Conservation (phyloP, 1,140 invertebrate species). For the Lordiphosa collinella region DNA sequence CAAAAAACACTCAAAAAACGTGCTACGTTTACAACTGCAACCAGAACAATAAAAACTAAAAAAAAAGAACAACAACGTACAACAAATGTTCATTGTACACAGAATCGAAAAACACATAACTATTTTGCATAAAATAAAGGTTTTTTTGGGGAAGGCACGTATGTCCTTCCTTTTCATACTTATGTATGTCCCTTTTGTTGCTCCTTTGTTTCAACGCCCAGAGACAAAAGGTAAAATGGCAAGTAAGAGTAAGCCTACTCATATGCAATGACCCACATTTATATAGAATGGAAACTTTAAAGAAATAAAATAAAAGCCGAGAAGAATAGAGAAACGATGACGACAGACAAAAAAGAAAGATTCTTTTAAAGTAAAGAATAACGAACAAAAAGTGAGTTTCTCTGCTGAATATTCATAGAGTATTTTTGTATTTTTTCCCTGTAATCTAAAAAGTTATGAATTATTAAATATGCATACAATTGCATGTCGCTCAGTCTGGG, state of each 20-base stretch:
- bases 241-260: neutral
- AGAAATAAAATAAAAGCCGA: constrained; percentile 41
- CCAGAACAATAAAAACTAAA: constrained; percentile 17
- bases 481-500: constrained; percentile 36
- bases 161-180: constrained; percentile 12
- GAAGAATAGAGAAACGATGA: constrained; percentile 23
- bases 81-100: constrained; percentile 43
- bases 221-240: constrained; percentile 39
- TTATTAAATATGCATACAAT: constrained; percentile 74
- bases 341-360: constrained; percentile 24
- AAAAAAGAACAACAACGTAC: constrained; percentile 20
- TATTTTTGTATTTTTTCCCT: constrained; percentile 25
- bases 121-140: constrained; percentile 75
- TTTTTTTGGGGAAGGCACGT: constrained; percentile 20
- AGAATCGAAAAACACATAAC: constrained; percentile 54
- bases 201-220: constrained; percentile 52
- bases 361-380: constrained; percentile 11
- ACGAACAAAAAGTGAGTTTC: neutral
- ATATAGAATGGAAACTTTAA: constrained; percentile 51
- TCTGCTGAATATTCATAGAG: constrained; percentile 8
- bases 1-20: constrained; percentile 26
- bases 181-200: constrained; percentile 41
- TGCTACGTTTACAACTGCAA: constrained; percentile 18
- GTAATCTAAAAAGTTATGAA: constrained; percentile 67
- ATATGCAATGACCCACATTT: constrained; percentile 62